Base-by-base conservation (phyloP, 1,140 invertebrate species). In the Tetragnatha versicolor region DNA sequence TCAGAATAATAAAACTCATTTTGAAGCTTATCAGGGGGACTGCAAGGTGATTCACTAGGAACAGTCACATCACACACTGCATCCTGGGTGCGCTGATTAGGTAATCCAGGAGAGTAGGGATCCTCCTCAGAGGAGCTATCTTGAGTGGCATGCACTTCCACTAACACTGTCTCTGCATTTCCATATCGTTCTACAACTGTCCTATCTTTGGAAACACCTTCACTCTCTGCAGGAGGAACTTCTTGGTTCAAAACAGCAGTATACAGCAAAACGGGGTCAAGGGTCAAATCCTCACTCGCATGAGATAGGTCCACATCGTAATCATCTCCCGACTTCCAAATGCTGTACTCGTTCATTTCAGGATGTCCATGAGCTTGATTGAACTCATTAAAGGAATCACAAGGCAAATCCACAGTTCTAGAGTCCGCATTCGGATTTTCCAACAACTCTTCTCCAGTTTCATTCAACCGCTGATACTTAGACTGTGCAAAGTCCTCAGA, bases 111-210 rank as follows among this genome's bases (percentile, higher is more conserved):
- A 27, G 68, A 70, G 27, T 53, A 70, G 20, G 37, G 68, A 10
- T 55, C 17, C 20, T 70, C 78, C 35, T 72, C 66, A 45, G 55
- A 61, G 27, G 78, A 79, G 47, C 78, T 79, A 7, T 81, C 80
- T 60, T 81, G 79, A 14, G 81, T 80, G 20, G 81, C 81, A 77
- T 82, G 81, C 29, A 82, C 81, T 61, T 82, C 81, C 12, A 80
- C 81, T 29, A 82, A 58, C 2, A 82, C 68, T 33, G 81, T 82
- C 45, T 81, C 79, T 39, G 81, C 79, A 81, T 80, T 82, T 20
- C 80, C 80, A 69, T 80, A 82, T 42, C 80, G 58, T 69, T 82
- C 81, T 33, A 81, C 80, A 42, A 81, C 63, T n/a, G 75, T 75
- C 60, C 65, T 73, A 3, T 58, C 60, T n/a, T 47, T 27, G 3